Base-by-base conservation (phyloP, 2,888 invertebrate genomes). In the Nemapogon koenigi region DNA sequence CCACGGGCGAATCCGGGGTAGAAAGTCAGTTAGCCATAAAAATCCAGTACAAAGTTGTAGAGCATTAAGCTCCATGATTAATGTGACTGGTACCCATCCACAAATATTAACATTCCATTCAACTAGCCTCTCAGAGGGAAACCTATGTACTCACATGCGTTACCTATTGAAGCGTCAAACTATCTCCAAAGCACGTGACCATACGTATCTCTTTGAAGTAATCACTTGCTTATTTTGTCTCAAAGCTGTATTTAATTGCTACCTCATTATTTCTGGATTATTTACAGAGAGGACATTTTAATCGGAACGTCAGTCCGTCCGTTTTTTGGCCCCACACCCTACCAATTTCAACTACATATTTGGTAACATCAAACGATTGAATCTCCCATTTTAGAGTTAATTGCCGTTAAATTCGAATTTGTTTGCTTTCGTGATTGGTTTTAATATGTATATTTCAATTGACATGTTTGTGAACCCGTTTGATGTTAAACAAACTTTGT, bases 201-300 rank as follows among this genome's bases (percentile, higher is more conserved):
- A 19, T 17, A 49, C 46, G 48, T 49, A 45, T 51, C 43, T 43
- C 70, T 73, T 75, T 75, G 72, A 75, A 65, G 64, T 64, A 47
- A 51, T 50, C 50, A 53, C 50, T 50, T 51, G 52, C 50, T 57
- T 18, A 32, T 32, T 66, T 57, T 66, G 64, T 69, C 71, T 68
- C 63, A 65, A 71, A 68, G 67, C 68, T 60, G 58, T 53, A 58
- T 73, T 72, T 75, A 76, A 78, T 75, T 73, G 66, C 73, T 64
- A 59, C 57, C 70, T 78, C 75, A 70, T 78, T 78, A 78, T 75
- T 76, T 71, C 60, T 58, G 76, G 78, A 78, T 76, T 78, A 78
- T 75, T 73, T 75, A 63, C 68, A 68, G 58, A 62, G 54, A 42
- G 47, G 49, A 49, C 51, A 56, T 52, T 64, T 63, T 66, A 65